Conservation (phyloP, 1,140 invertebrate species). For the Sminthurides bifidus region DNA sequence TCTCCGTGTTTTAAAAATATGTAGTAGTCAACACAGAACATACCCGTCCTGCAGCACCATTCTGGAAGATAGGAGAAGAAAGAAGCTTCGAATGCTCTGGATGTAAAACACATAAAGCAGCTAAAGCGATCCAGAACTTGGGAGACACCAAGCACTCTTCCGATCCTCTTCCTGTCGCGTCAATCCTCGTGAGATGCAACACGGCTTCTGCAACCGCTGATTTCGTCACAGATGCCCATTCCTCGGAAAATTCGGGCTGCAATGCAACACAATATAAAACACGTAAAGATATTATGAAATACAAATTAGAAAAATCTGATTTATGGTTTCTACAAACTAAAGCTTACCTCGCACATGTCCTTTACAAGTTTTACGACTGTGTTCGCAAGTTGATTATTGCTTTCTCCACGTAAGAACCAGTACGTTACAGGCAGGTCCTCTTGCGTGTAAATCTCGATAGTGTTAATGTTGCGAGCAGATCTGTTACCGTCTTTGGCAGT, state of each 20-base stretch:
- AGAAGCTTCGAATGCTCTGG: conserved; percentile 78
- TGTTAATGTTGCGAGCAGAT: conserved; percentile 24
- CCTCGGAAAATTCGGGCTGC: conserved; percentile 72
- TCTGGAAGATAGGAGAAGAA: conserved; percentile 53
- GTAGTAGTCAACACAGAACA: conserved; percentile 24
- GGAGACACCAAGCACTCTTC: conserved; percentile 65
- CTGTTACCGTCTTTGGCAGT: conserved; percentile 22
- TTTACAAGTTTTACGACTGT: conserved; percentile 74
- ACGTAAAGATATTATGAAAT: conserved; percentile 19
- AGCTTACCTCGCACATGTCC: conserved; percentile 78
- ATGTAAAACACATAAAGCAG: conserved; percentile 83
- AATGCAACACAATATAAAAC: conserved; percentile 26
- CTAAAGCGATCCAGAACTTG: conserved; percentile 80
- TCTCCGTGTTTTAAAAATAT: not conserved
- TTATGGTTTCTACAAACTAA: not conserved
- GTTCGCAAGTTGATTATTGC: conserved; percentile 56
- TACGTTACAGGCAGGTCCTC: conserved; percentile 20
- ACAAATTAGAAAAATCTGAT: not conserved
- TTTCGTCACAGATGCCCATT: conserved; percentile 78
- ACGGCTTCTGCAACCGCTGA: conserved; percentile 84
- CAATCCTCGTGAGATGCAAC: conserved; percentile 66
- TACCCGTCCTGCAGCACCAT: conserved; percentile 49
- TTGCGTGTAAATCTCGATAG: conserved; percentile 15
- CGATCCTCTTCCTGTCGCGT: conserved; percentile 58
- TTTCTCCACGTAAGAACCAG: conserved; percentile 26